Evolutionary conservation across 1,140 invertebrate genomes (phyloP).

Genomic region (Macrosteles quadrilineatus): DNA sequence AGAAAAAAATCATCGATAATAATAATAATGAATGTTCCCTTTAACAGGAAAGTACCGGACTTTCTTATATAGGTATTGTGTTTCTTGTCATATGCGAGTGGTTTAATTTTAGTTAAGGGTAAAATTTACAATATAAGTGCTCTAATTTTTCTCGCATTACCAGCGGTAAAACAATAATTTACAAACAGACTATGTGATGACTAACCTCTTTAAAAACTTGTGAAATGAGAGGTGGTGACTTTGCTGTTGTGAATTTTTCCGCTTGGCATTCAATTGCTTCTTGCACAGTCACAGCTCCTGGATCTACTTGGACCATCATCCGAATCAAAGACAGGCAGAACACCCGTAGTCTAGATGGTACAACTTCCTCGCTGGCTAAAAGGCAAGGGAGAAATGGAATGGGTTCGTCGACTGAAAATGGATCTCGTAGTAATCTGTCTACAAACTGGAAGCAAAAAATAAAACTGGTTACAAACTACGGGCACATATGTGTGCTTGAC

Average conservation of each 20-base stretch:
- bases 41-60: too few species aligned
- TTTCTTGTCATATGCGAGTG: too few species aligned
- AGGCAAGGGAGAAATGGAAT: neutral
- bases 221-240: neutral
- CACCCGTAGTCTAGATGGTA: neutral
- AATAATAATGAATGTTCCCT: too few species aligned
- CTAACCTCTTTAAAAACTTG: slow-evolving; percentile 3
- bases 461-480: too few species aligned
- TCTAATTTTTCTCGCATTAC: too few species aligned
- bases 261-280: neutral
- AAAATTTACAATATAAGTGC: too few species aligned
- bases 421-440: neutral
- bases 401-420: neutral
- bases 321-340: neutral
- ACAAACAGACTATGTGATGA: too few species aligned
- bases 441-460: slow-evolving; percentile 17
- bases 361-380: neutral
- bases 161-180: too few species aligned
- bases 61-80: too few species aligned
- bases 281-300: neutral
- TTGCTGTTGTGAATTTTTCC: neutral
- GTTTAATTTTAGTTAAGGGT: too few species aligned
- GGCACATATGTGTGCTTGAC: too few species aligned
- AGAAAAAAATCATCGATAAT: too few species aligned
- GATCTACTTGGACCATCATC: neutral